Evolutionary conservation across 2,797 vertebrate species (phyloP).

Genomic region (Crax fasciolata): DNA sequence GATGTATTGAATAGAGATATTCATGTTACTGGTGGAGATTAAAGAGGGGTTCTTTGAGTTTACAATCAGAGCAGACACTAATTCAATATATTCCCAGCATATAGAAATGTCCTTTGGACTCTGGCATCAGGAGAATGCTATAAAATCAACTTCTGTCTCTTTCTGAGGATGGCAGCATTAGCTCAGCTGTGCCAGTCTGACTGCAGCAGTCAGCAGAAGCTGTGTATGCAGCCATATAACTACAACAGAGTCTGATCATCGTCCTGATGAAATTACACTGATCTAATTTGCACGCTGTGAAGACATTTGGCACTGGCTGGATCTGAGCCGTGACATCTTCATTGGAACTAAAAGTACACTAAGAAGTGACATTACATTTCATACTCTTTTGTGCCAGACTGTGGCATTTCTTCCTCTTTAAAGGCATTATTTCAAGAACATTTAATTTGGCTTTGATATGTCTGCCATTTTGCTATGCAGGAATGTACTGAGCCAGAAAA

Average conservation of each 20-base stretch:
- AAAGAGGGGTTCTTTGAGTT: not conserved
- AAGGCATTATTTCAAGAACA: constrained; percentile 84
- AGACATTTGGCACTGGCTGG: constrained; percentile 87
- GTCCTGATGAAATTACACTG: constrained; percentile 88
- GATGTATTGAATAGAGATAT: not conserved
- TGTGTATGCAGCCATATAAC: constrained; percentile 80
- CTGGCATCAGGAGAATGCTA: constrained; percentile 40
- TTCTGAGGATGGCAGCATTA: constrained; percentile 74
- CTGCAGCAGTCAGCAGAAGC: constrained; percentile 76
- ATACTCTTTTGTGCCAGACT: constrained; percentile 76
- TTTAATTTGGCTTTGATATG: constrained; percentile 83
- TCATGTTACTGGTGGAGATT: not conserved
- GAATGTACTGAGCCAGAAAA: constrained; percentile 83
- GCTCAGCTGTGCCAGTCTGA: constrained; percentile 80
- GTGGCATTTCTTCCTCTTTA: constrained; percentile 80
- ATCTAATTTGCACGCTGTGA: constrained; percentile 89
- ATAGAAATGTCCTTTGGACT: constrained; percentile 45
- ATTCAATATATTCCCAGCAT: constrained; percentile 11
- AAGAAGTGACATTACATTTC: constrained; percentile 81
- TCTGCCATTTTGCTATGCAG: constrained; percentile 82
- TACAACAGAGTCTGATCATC: constrained; percentile 83
- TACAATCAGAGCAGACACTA: not conserved
- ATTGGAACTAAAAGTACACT: constrained; percentile 84
- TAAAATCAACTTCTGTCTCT: constrained; percentile 63
- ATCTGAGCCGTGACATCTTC: constrained; percentile 87